Base-by-base conservation (phyloP, 1,140 invertebrate genomes). In the Drosophila ananassae region DNA sequence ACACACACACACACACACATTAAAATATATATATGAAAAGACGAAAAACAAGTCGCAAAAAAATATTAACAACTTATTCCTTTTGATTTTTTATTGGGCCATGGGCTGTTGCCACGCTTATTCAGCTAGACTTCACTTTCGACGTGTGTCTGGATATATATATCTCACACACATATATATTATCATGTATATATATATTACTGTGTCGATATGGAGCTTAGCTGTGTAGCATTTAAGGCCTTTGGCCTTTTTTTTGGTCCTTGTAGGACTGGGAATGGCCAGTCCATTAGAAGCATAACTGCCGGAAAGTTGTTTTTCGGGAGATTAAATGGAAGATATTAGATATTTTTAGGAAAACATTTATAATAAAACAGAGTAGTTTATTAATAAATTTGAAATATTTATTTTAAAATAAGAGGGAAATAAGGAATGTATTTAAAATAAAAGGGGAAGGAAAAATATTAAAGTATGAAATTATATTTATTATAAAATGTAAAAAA, bases 21-120 rank as follows among this genome's bases (percentile, higher is more conserved):
- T 57, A 34, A 32, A 7, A 1, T 3, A 37, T 46, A 24, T 55
- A 46, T 37, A 47, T 47, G 60, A 72, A 58, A 46, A 55, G 46
- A 46, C 17, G n/a, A 59, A 68, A 73, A 79, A 83, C 80, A 84
- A 84, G 79, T 84, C 79, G 76, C 44, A 22, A 76, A 79, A 57
- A 79, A 84, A 77, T 85, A 84, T 85, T 84, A 77, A 79, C 77
- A 63, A 74, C 68, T 81, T 81, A 83, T 83, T 83, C 72, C 66
- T 72, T 83, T 84, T 76, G 77, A 76, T 83, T 83, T 84, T 82
- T 84, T 84, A 76, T 83, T 84, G 71, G 64, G 61, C 72, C 48
- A 63, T 56, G 25, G 44, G 66, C 63, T 83, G 51, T 76, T 76
- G 73, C 73, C 44, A 54, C 47, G 47, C 55, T 72, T 60, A 44